phyloP scores from a whole-genome alignment of 2,113 vertebrate species.

The Toxotes chatareus region DNA sequence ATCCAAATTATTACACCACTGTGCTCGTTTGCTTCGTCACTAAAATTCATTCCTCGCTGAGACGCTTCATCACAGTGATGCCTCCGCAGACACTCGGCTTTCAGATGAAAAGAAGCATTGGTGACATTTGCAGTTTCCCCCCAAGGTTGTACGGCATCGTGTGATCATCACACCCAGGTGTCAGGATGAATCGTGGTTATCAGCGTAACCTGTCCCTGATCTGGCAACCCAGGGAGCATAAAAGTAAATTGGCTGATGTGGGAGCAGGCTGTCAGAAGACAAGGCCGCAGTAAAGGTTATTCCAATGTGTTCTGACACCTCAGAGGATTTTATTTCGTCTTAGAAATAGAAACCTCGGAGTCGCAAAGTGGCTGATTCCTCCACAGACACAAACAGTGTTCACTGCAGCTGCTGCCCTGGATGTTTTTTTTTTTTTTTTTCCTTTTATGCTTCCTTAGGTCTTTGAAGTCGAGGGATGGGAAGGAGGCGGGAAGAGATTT shows the following conservation, averaged over 20 bases:
- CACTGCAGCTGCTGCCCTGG: neutral
- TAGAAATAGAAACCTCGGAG: neutral
- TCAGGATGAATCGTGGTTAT: conserved; percentile 35
- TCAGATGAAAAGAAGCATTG: conserved; percentile 16
- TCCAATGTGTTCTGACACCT: conserved; percentile 6
- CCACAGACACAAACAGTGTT: neutral
- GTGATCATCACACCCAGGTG: conserved; percentile 21
- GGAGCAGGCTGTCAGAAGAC: conserved; percentile 25
- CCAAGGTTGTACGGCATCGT: conserved; percentile 3
- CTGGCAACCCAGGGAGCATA: neutral
- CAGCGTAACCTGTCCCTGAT: conserved; percentile 5
- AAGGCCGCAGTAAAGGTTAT: conserved; percentile 29
- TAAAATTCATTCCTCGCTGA: neutral
- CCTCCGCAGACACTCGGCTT: conserved; percentile 8
- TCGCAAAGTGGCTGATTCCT: neutral
- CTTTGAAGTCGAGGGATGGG: neutral
- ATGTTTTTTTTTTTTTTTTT: neutral
- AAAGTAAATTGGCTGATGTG: conserved; percentile 27
- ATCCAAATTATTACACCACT: conserved; percentile 6
- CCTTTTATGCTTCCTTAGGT: neutral
- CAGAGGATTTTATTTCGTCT: conserved; percentile 36
- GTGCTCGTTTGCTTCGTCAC: neutral
- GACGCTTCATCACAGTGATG: conserved; percentile 9
- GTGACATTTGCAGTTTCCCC: conserved; percentile 35
- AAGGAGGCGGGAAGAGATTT: neutral